Percentiles rank a stretch among this genome's conserved stretches.
Conservation (phyloP, 2,888 invertebrate species). For the Parnassius apollo region DNA sequence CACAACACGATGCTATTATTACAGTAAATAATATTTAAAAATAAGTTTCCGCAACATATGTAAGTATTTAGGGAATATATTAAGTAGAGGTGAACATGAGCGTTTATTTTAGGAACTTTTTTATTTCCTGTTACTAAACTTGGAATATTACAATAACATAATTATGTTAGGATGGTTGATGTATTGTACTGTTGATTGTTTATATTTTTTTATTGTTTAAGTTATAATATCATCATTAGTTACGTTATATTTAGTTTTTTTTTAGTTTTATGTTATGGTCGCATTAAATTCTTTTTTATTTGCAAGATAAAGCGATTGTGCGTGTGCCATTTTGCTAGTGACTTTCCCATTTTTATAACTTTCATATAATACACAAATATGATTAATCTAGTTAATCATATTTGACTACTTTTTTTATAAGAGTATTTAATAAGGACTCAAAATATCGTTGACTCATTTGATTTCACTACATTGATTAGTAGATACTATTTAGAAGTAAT, state of each 20-base stretch:
- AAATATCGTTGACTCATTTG: too few species aligned
- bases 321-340: constrained; percentile 7
- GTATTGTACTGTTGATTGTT: neutral
- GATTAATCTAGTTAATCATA: too few species aligned
- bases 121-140: constrained; percentile 1
- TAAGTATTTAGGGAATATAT: neutral
- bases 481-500: too few species aligned
- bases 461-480: neutral
- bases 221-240: neutral
- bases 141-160: constrained; percentile 7
- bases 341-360: too few species aligned
- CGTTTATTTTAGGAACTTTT: constrained; percentile 19
- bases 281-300: constrained; percentile 1
- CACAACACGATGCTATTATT: constrained; percentile 27
- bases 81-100: neutral
- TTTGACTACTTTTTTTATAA: too few species aligned
- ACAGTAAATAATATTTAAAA: constrained; percentile 3
- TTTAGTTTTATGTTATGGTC: neutral
- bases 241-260: neutral
- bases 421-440: too few species aligned
- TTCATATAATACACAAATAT: neutral
- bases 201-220: neutral
- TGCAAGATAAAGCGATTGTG: constrained; percentile 17
- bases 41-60: neutral
- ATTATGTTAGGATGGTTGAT: neutral